phyloP scores from a whole-genome alignment of 2,888 invertebrate species.

The Synanthedon vespiformis region DNA sequence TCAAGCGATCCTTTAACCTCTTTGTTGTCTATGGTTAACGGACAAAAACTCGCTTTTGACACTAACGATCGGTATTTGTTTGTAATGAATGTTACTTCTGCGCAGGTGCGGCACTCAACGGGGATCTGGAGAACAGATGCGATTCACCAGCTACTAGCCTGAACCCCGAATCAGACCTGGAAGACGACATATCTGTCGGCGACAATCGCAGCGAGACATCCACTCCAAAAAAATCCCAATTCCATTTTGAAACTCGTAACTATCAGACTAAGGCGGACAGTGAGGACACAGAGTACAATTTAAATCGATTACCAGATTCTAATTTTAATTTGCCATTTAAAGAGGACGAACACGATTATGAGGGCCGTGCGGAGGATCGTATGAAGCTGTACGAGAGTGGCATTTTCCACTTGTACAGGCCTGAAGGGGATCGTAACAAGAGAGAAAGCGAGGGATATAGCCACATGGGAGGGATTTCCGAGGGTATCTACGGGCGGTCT shows the following conservation, averaged over 20 bases:
- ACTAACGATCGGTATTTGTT: not conserved
- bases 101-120: conserved; percentile 27
- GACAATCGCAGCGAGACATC: conserved; percentile 58
- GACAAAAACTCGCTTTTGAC: not conserved
- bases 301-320: conserved; percentile 32
- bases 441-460: conserved; percentile 37
- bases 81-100: not conserved
- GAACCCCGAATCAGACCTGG: conserved; percentile 41
- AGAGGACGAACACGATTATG: conserved; percentile 49
- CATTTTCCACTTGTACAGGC: conserved; percentile 51
- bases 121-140: conserved; percentile 27
- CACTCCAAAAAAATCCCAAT: conserved; percentile 30
- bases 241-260: conserved; percentile 18
- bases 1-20: conserved; percentile 39
- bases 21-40: conserved; percentile 24
- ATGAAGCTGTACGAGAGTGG: conserved; percentile 51
- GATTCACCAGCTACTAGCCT: conserved; percentile 29
- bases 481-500: conserved; percentile 51
- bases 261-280: conserved; percentile 18
- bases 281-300: conserved; percentile 32
- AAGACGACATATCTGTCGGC: conserved; percentile 59
- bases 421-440: conserved; percentile 39
- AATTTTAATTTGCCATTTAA: conserved; percentile 50
- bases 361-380: conserved; percentile 34
- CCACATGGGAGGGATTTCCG: conserved; percentile 34